Percentiles rank a stretch among this genome's conserved stretches.
These are phyloP conservation scores for Anoplophora glabripennis DNA, from an alignment of 1,140 invertebrate genomes.

Conservation along the genomic window DNA sequence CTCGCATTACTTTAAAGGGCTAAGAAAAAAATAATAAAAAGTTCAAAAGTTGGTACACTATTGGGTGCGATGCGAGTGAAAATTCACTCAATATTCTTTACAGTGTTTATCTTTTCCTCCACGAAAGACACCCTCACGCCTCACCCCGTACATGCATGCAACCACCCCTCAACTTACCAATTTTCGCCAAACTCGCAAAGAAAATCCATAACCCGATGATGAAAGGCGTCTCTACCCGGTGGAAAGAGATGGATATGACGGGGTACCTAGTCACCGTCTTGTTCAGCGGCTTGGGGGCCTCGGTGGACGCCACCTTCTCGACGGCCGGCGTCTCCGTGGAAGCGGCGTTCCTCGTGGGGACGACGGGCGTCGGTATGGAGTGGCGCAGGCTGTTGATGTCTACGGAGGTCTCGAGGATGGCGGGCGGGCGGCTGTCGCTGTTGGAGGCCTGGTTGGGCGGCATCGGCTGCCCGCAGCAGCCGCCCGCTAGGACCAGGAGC, in stretches of 20 bases:
- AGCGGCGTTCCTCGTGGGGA: constrained; percentile 29
- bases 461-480: constrained; percentile 21
- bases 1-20: too few relatives aligned
- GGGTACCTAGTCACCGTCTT: constrained; percentile 58
- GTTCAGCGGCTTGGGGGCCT: constrained; percentile 22
- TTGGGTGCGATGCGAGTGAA: too few relatives aligned
- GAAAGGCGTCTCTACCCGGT: constrained; percentile 85
- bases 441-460: constrained; percentile 38
- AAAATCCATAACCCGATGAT: constrained; percentile 94
- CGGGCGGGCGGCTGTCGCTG: constrained; percentile 22
- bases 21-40: too few relatives aligned
- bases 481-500: constrained; percentile 34
- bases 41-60: too few relatives aligned
- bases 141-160: not conserved
- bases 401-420: constrained; percentile 22
- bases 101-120: too few relatives aligned
- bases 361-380: constrained; percentile 21
- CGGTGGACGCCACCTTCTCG: not conserved
- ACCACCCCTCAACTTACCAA: constrained; percentile 66
- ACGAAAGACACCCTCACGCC: too few relatives aligned
- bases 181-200: constrained; percentile 90
- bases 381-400: constrained; percentile 28
- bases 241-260: constrained; percentile 80
- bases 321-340: constrained; percentile 23
- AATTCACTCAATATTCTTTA: too few relatives aligned